Evolutionary conservation across 2,113 vertebrate genomes (phyloP).

Genomic region (Semicossyphus pulcher): DNA sequence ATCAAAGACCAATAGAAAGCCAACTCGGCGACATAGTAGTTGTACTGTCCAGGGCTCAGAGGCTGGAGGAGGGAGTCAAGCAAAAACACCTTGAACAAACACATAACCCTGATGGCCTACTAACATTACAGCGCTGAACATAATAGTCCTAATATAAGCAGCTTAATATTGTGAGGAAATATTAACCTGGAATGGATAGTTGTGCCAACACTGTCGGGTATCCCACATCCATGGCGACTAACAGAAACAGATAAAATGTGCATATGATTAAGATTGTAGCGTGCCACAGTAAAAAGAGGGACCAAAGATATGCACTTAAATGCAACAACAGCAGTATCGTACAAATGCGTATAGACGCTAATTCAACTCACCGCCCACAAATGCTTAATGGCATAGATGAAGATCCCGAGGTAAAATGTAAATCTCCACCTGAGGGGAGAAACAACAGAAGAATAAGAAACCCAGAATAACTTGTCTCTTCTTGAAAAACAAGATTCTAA

Average conservation of each 20-base stretch:
- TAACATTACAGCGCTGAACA: background rate
- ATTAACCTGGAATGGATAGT: constrained; percentile 92
- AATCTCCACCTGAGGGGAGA: constrained; percentile 91
- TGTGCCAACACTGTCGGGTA: constrained; percentile 91
- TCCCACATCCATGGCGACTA: constrained; percentile 95
- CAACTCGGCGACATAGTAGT: constrained; percentile 92
- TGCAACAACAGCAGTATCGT: background rate
- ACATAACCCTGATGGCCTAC: background rate
- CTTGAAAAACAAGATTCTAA: background rate
- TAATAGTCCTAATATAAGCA: background rate
- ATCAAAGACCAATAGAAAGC: constrained; percentile 95
- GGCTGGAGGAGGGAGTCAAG: constrained; percentile 80
- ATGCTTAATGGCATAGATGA: constrained; percentile 90
- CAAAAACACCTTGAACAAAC: constrained; percentile 55
- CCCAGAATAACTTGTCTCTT: background rate
- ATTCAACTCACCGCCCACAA: constrained; percentile 90
- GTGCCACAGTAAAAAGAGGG: too few species aligned
- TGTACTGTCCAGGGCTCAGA: constrained; percentile 88
- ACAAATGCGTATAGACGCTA: background rate
- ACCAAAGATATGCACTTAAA: too few species aligned
- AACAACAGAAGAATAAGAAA: background rate
- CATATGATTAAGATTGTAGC: background rate
- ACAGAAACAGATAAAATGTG: constrained; percentile 17
- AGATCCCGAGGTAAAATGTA: constrained; percentile 92
- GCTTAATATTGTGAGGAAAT: background rate